Percentiles rank a stretch among this genome's conserved stretches.
Conservation (phyloP, 2,888 invertebrate species). For the Holacanthella duospinosa region DNA sequence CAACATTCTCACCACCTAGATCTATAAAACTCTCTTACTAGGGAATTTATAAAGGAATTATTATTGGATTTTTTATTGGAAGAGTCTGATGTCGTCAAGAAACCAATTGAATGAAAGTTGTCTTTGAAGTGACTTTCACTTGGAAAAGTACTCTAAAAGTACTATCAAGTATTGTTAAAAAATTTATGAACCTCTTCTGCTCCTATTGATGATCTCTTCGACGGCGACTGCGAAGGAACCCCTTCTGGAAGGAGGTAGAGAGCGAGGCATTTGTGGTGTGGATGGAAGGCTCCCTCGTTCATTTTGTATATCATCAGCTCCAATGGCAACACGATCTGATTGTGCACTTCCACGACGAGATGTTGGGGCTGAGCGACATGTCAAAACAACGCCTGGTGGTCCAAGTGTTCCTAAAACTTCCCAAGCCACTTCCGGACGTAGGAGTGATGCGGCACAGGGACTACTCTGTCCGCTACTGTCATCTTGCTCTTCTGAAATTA, state of each 20-base stretch:
- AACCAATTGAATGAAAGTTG: no score
- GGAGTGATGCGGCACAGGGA: conserved; percentile 35
- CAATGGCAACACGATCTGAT: conserved; percentile 36
- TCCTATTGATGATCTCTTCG: conserved; percentile 36
- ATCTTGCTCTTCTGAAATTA: conserved; percentile 37
- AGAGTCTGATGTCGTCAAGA: no score
- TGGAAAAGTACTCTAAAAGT: no score
- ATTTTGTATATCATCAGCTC: conserved; percentile 30
- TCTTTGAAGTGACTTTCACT: no score
- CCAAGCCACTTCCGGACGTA: conserved; percentile 38
- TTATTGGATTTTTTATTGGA: no score
- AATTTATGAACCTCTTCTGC: conserved; percentile 31
- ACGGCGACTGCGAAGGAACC: conserved; percentile 38
- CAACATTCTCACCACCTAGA: no score
- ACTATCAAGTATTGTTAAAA: no score
- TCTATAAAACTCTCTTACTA: no score
- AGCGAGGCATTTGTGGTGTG: conserved; percentile 36
- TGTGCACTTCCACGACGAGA: conserved; percentile 36
- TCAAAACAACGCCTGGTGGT: conserved; percentile 35
- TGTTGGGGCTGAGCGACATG: conserved; percentile 36
- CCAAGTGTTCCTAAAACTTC: conserved; percentile 37
- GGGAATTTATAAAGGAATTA: no score
- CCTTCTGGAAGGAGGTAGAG: conserved; percentile 32
- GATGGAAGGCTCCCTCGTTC: conserved; percentile 32
- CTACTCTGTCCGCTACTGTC: conserved; percentile 37